Base-by-base conservation (phyloP, 2,888 invertebrate genomes). In the Meloe dianella region DNA sequence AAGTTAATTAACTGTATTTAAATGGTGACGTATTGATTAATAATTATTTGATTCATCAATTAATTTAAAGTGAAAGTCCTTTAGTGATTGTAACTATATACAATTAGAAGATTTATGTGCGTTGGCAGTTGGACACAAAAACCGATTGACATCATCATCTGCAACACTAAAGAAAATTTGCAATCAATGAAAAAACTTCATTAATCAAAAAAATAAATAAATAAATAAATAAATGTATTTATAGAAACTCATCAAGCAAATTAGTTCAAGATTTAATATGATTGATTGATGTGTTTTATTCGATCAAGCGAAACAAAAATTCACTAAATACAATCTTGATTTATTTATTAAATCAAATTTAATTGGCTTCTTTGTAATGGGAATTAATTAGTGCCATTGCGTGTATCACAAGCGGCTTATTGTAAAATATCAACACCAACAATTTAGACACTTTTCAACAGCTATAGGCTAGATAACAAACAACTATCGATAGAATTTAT, bases 341-440 rank as follows among this genome's bases (percentile, higher is more conserved):
- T 75, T 76, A 77, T 74, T 79, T 77, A 79, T 77, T 78, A 77
- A 79, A 78, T 79, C 75, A 75, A 47, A 77, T 75, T 80, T 80
- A 80, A 80, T 80, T 79, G 79, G 79, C 76, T 79, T 77, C 77
- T 78, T 75, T 79, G 80, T 80, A 79, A 79, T 77, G 78, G 75
- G 78, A 80, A 78, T 80, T 79, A 80, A 80, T 79, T 79, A 79
- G 77, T 75, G 78, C 75, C 76, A 77, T 79, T 77, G 79, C 79
- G 78, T 79, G 79, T 78, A 72, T 74, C 73, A 73, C 76, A 74
- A 74, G 62, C 56, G 65, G 68, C 73, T 68, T 75, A 75, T 74
- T 76, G 77, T 75, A 75, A 10, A 75, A 75, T 77, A 73, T 72
- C 70, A 75, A 74, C 75, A 74, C 76, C 73, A 75, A 77, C 74